Base-by-base conservation (phyloP, 2,113 vertebrate species). In the Stigmatopora nigra region DNA sequence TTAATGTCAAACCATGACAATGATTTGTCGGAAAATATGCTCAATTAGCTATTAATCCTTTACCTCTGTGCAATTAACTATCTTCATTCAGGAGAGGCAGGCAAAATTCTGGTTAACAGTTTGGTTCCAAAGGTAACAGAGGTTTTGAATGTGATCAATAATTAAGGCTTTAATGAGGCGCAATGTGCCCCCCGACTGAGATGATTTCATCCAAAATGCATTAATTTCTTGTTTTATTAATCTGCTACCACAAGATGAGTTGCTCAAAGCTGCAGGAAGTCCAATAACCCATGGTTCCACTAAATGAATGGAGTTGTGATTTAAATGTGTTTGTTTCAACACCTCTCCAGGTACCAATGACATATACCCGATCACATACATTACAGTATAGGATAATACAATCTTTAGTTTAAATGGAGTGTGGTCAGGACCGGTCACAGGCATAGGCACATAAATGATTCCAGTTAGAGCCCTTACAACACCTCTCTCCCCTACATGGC, bases 211-310 rank as follows among this genome's bases (percentile, higher is more conserved):
- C 80, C 82, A 90, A 91, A 89, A 91, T 92, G 87, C 76, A 92
- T 92, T 91, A 78, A 87, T 87, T 88, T 83, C 82, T 83, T 91
- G 87, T 91, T 91, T 90, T 88, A 90, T 91, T 91, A 86, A 90
- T 89, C 81, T 79, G 65, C 38, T 80, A 83, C 76, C 82, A 82
- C 80, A 83, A 82, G 82, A 82, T 76, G 84, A 77, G 82, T 85
- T 89, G 88, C 88, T 86, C 60, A 84, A 82, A 87, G 75, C 88
- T 74, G 60, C 77, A 81, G 79, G 85, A 82, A 67, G 25, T 69
- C 82, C 77, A 75, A 64, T 56, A 76, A 75, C 84, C 81, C 84
- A 81, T 70, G 77, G 87, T 80, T 84, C 70, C 71, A 64, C 72
- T 60, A 67, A 72, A 70, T 59, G 67, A 71, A 58, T 22, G 78